Evolutionary conservation across 2,113 vertebrate species (phyloP).

Genomic region (Lagopus leucura): DNA sequence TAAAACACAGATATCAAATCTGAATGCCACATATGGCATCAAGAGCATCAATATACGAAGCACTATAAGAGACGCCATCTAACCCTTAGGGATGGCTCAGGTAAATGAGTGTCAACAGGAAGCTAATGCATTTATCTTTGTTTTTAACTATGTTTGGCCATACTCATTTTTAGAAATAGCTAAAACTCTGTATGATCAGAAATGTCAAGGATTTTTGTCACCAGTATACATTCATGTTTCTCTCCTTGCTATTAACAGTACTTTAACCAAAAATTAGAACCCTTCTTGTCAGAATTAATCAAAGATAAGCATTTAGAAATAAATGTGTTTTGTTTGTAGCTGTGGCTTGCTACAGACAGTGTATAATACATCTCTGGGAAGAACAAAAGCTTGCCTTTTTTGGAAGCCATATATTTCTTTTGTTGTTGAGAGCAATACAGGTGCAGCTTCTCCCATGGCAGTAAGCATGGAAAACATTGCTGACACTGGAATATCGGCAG

Average conservation of each 20-base stretch:
- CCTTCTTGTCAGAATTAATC: not conserved
- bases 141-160: not conserved
- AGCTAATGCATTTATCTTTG: not conserved
- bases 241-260: not conserved
- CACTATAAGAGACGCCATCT: not conserved
- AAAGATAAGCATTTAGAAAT: not conserved
- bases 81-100: not conserved
- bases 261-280: not conserved
- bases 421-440: not conserved
- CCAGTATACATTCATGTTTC: not conserved
- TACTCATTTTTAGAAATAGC: not conserved
- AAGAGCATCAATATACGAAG: not conserved
- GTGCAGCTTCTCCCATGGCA: not conserved
- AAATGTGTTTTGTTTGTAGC: not conserved
- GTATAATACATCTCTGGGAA: not conserved
- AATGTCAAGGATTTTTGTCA: not conserved
- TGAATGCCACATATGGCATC: not conserved
- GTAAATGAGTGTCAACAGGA: not conserved
- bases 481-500: not conserved
- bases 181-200: not conserved
- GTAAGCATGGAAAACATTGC: not conserved
- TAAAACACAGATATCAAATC: constrained; percentile 2
- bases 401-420: not conserved
- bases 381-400: not conserved
- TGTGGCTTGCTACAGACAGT: not conserved